These are phyloP conservation scores for Coracias cyanogaster DNA, from an alignment of 2,797 vertebrate species.

Conservation along the genomic window DNA sequence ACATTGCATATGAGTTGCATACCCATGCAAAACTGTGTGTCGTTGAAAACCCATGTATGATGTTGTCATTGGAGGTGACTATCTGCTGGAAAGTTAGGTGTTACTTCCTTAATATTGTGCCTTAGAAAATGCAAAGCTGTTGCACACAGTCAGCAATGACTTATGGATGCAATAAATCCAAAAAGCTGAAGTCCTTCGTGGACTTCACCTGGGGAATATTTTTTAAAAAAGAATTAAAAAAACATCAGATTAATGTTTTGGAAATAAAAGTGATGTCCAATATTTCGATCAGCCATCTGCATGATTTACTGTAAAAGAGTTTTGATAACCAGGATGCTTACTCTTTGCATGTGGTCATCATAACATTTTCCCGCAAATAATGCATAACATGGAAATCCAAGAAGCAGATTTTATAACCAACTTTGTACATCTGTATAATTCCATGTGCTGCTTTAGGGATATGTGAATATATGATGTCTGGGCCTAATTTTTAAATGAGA, in stretches of 20 bases:
- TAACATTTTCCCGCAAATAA: constrained; percentile 46
- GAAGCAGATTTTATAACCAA: constrained; percentile 55
- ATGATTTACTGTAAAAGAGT: constrained; percentile 63
- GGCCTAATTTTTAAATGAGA: constrained; percentile 34
- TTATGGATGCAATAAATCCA: constrained; percentile 74
- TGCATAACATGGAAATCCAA: constrained; percentile 31
- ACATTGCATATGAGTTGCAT: constrained; percentile 65
- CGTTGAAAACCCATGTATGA: background rate
- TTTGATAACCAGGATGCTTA: constrained; percentile 75
- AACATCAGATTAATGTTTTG: constrained; percentile 55
- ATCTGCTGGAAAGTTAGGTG: constrained; percentile 65
- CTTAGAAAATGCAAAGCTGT: constrained; percentile 88
- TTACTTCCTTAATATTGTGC: constrained; percentile 87
- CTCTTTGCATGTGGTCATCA: constrained; percentile 73
- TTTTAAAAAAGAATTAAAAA: background rate
- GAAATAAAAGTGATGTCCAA: constrained; percentile 48
- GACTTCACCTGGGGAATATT: constrained; percentile 60
- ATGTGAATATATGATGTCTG: constrained; percentile 34
- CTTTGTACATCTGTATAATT: constrained; percentile 42
- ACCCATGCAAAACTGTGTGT: constrained; percentile 42
- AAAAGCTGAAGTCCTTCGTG: constrained; percentile 22
- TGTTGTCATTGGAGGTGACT: constrained; percentile 51
- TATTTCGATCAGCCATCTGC: constrained; percentile 73
- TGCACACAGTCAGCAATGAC: constrained; percentile 75
- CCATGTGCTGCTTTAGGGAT: constrained; percentile 33